phyloP scores from a whole-genome alignment of 30 jellyfish, hydroid and myxozoan species.

The Turritopsis dohrnii region DNA sequence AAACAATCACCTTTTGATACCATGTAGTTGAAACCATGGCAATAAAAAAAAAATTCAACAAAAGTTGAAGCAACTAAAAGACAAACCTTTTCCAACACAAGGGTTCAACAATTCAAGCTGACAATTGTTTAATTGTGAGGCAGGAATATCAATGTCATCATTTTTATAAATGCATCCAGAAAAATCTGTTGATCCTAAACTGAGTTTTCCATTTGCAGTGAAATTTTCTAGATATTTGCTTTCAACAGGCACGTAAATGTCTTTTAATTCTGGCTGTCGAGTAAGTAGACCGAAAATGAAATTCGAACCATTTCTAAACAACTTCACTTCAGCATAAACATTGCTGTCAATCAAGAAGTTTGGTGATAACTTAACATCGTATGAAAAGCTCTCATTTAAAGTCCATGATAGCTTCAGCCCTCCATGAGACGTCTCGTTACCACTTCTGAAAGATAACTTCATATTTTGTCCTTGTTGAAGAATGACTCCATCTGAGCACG shows the following conservation, averaged over 20 bases:
- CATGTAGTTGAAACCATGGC: too few species aligned
- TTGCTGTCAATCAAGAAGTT: background rate
- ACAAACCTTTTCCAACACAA: constrained; percentile 11
- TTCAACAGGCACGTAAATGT: background rate
- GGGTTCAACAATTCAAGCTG: background rate
- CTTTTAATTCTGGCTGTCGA: background rate
- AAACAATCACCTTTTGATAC: too few species aligned
- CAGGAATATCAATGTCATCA: background rate
- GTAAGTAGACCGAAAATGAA: background rate
- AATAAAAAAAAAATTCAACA: too few species aligned
- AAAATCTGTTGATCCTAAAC: background rate
- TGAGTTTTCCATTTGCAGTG: background rate
- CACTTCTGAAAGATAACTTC: background rate
- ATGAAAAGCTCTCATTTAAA: background rate
- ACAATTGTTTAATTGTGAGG: background rate
- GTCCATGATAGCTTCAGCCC: background rate
- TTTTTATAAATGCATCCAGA: constrained; percentile 10
- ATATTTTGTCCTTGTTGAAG: background rate
- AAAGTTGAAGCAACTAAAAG: background rate
- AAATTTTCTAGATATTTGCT: background rate
- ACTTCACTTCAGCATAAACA: background rate
- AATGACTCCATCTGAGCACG: constrained; percentile 3
- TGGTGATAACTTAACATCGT: background rate
- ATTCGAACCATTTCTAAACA: background rate
- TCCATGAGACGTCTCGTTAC: background rate